phyloP scores from a whole-genome alignment of 2,797 vertebrate species.

The Poecilia picta region DNA sequence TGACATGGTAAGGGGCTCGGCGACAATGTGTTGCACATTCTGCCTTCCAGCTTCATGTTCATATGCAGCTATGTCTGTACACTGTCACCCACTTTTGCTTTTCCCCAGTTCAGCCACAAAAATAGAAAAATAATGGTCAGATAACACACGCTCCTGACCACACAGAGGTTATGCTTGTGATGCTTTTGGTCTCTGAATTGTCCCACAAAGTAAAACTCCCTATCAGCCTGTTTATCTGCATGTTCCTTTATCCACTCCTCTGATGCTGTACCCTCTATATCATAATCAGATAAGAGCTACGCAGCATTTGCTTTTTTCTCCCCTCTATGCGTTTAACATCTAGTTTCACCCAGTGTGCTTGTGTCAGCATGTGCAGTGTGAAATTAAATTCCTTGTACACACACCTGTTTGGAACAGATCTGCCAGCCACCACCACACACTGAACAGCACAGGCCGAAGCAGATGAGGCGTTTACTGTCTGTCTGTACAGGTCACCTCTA shows the following conservation, averaged over 20 bases:
- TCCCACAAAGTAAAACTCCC: slow-evolving; percentile 7
- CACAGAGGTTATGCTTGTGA: slow-evolving; percentile 21
- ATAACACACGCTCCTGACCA: slow-evolving; percentile 5
- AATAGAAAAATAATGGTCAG: slow-evolving; percentile 10
- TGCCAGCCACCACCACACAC: slow-evolving; percentile 3
- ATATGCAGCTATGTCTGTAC: slow-evolving; percentile 26
- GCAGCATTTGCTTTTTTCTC: slow-evolving; percentile 26
- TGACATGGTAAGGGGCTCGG: slow-evolving; percentile 32
- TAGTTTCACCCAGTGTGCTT: neutral
- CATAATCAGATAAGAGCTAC: slow-evolving; percentile 44
- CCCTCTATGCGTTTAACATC: neutral
- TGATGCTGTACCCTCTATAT: slow-evolving; percentile 41
- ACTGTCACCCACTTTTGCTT: slow-evolving; percentile 31
- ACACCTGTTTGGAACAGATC: slow-evolving; percentile 36
- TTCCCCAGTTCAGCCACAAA: slow-evolving; percentile 15
- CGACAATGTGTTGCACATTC: slow-evolving; percentile 22
- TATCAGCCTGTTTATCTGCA: slow-evolving; percentile 30
- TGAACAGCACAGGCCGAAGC: slow-evolving; percentile 9
- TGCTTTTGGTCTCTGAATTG: neutral
- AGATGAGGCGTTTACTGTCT: slow-evolving; percentile 21
- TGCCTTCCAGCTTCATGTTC: slow-evolving; percentile 31
- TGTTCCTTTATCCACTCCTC: slow-evolving; percentile 16
- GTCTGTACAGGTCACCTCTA: slow-evolving; percentile 58
- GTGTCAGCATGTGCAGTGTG: slow-evolving; percentile 32
- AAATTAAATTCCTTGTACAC: slow-evolving; percentile 22